These are phyloP conservation scores for Mixornis gularis DNA, from an alignment of 2,113 vertebrate species.

Conservation along the genomic window DNA sequence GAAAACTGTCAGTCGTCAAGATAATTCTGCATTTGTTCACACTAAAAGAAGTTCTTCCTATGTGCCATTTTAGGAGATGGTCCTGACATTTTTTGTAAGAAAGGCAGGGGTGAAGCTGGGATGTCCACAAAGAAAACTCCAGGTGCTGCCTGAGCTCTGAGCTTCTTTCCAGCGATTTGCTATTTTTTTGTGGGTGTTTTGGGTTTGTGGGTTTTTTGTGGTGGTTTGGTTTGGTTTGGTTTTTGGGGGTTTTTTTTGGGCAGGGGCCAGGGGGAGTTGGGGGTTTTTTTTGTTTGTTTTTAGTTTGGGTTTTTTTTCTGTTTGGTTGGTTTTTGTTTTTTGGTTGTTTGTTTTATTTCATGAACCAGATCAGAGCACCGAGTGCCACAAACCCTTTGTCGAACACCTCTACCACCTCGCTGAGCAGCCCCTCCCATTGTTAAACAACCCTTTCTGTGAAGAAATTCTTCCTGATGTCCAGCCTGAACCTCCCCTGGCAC, in stretches of 20 bases:
- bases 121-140: not conserved
- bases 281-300: not conserved
- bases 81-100: not conserved
- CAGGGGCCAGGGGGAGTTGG: no score
- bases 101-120: not conserved
- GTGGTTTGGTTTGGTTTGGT: not conserved
- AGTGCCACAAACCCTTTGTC: not conserved
- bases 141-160: not conserved
- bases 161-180: not conserved
- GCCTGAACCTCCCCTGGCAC: not conserved
- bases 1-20: not conserved
- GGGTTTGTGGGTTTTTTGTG: not conserved
- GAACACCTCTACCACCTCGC: not conserved
- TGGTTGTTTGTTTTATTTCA: not conserved
- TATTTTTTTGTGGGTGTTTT: not conserved
- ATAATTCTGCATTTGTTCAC: not conserved
- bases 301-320: not conserved
- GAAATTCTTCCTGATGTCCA: not conserved
- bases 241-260: no score
- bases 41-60: not conserved
- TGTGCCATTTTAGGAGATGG: not conserved
- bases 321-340: not conserved
- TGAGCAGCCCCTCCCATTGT: not conserved
- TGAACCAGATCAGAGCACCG: not conserved
- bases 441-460: not conserved